Conservation (phyloP, 2,113 vertebrate genomes). For the Azemiops feae region DNA sequence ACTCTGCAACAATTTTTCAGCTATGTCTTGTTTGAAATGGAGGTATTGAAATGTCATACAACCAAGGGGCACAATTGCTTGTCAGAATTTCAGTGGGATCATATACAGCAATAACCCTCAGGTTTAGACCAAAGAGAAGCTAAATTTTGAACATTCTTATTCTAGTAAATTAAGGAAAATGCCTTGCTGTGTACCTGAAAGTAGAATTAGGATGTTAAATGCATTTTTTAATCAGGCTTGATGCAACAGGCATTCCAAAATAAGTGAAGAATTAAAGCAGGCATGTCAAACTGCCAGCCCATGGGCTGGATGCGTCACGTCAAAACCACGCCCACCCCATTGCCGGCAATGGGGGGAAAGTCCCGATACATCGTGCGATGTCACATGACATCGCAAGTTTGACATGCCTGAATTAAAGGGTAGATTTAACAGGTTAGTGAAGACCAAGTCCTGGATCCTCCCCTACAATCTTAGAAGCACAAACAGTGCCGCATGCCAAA, state of each 20-base stretch:
- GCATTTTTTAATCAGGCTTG: neutral
- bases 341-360: too few relatives aligned
- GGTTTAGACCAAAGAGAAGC: neutral
- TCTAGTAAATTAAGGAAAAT: neutral
- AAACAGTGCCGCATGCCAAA: neutral
- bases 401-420: neutral
- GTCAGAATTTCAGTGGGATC: neutral
- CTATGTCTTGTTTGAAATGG: neutral
- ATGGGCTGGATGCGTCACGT: too few relatives aligned
- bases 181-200: neutral
- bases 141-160: neutral
- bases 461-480: neutral
- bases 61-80: neutral
- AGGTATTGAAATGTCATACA: neutral
- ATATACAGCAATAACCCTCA: neutral
- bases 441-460: neutral
- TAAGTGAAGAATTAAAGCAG: neutral
- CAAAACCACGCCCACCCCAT: too few relatives aligned
- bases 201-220: neutral
- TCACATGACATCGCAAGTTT: too few relatives aligned
- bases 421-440: neutral
- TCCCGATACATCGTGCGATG: too few relatives aligned
- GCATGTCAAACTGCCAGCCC: too few relatives aligned
- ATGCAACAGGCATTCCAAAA: neutral
- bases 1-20: neutral